A percentile compares a stretch with the other conserved stretches of the same genome.
Conservation (phyloP, 2,888 invertebrate genomes). For the Sceliomorpha sp. region DNA sequence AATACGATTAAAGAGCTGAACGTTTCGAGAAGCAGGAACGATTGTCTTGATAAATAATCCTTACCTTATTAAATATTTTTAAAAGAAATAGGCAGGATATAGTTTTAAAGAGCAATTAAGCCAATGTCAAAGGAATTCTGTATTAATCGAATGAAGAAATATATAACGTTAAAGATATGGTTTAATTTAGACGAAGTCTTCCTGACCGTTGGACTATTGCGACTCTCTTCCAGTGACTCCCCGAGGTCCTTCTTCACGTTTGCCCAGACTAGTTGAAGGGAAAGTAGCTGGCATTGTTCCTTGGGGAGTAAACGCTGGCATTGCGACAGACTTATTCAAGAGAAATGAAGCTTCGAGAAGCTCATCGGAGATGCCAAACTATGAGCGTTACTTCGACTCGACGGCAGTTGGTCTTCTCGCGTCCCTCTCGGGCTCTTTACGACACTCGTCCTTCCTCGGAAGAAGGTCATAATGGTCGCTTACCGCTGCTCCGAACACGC, state of each 20-base stretch:
- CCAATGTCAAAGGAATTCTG: too few relatives aligned
- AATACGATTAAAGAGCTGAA: too few relatives aligned
- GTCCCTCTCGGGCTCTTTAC: slow-evolving; percentile 52
- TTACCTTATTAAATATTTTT: too few relatives aligned
- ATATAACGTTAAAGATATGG: slow-evolving; percentile 37
- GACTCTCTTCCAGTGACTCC: slow-evolving; percentile 48
- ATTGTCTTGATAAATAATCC: too few relatives aligned
- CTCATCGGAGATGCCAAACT: slow-evolving; percentile 44
- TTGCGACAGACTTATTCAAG: slow-evolving; percentile 50
- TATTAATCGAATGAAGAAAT: too few relatives aligned
- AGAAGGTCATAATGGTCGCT: slow-evolving; percentile 53
- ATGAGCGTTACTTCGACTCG: slow-evolving; percentile 28
- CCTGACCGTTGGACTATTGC: slow-evolving; percentile 53
- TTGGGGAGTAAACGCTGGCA: slow-evolving; percentile 62
- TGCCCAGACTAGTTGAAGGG: slow-evolving; percentile 61
- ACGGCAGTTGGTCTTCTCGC: slow-evolving; percentile 28
- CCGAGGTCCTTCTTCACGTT: slow-evolving; percentile 46
- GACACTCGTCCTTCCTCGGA: slow-evolving; percentile 48
- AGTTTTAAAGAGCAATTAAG: too few relatives aligned
- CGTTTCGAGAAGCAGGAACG: too few relatives aligned
- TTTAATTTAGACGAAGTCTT: slow-evolving; percentile 45
- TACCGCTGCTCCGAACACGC: slow-evolving; percentile 31
- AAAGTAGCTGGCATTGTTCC: slow-evolving; percentile 74
- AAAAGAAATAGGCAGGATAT: too few relatives aligned
- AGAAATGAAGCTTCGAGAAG: slow-evolving; percentile 53